Percentiles rank a stretch among this genome's conserved stretches.
These are phyloP conservation scores for Trachymyrmex cornetzi DNA, from an alignment of 1,140 invertebrate species.

Conservation along the genomic window DNA sequence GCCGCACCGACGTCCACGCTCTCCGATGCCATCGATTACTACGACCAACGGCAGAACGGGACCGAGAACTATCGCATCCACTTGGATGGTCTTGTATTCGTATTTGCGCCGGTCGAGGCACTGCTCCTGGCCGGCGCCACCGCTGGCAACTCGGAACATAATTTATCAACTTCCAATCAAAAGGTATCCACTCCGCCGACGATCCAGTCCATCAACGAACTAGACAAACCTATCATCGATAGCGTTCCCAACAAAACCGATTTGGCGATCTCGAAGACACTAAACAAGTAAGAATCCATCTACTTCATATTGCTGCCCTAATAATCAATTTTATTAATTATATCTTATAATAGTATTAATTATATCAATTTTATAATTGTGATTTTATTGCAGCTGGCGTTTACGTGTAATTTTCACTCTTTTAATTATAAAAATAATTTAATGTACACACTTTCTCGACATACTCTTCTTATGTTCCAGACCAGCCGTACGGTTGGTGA, in stretches of 20 bases:
- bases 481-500: conserved; percentile 76
- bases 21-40: conserved; percentile 80
- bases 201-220: background rate
- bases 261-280: conserved; percentile 32
- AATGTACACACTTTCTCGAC: background rate
- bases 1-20: background rate
- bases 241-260: conserved; percentile 46
- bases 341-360: background rate
- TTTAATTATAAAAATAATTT: conserved; percentile 48
- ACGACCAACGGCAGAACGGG: conserved; percentile 91
- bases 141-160: conserved; percentile 63
- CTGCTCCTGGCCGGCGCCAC: conserved; percentile 80
- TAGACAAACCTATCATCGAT: background rate
- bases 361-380: background rate
- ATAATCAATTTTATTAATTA: conserved; percentile 22
- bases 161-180: conserved; percentile 56
- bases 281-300: conserved; percentile 43
- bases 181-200: background rate
- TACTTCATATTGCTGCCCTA: background rate
- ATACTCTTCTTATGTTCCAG: conserved; percentile 74
- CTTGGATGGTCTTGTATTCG: conserved; percentile 89
- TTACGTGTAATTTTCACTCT: conserved; percentile 4
- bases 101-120: conserved; percentile 89
- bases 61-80: conserved; percentile 90
- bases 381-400: conserved; percentile 7